These are phyloP conservation scores for Polyploca ridens DNA, from an alignment of 2,888 invertebrate species.

Conservation along the genomic window DNA sequence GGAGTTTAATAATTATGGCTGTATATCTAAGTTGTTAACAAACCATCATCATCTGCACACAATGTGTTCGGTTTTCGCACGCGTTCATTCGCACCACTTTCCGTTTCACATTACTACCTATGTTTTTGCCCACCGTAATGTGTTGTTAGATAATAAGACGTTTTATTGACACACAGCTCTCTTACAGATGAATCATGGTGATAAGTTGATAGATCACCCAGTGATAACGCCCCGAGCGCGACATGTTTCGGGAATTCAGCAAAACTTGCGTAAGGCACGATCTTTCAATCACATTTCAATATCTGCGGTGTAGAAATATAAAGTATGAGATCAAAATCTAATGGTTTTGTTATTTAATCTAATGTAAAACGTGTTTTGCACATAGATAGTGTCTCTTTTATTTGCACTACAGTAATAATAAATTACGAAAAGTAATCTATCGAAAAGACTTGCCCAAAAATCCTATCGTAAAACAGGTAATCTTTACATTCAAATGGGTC, in stretches of 20 bases:
- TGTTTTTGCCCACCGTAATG: conserved; percentile 36
- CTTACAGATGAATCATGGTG: conserved; percentile 17
- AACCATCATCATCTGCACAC: conserved; percentile 52
- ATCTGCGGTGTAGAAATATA: conserved; percentile 6
- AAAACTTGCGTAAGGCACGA: conserved; percentile 20
- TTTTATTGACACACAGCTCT: conserved; percentile 29
- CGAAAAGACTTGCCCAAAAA: too few species aligned
- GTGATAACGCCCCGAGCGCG: conserved; percentile 22
- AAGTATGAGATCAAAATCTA: conserved; percentile 1
- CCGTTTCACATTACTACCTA: conserved; percentile 55
- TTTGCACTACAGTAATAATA: neutral
- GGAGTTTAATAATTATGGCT: conserved; percentile 16
- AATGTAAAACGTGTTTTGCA: conserved; percentile 9
- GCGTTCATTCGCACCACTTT: conserved; percentile 71
- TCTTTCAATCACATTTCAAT: conserved; percentile 12
- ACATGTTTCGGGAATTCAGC: conserved; percentile 15
- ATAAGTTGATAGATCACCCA: conserved; percentile 37
- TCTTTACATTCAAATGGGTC: neutral
- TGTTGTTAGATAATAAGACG: conserved; percentile 43
- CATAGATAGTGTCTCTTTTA: neutral
- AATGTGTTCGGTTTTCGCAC: conserved; percentile 68
- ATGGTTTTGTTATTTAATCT: conserved; percentile 10
- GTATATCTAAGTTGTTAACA: conserved; percentile 25
- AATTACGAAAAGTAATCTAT: too few species aligned
- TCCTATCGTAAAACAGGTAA: neutral